Evolutionary conservation across 2,888 invertebrate genomes (phyloP).

Genomic region (Cyaniris semiargus): DNA sequence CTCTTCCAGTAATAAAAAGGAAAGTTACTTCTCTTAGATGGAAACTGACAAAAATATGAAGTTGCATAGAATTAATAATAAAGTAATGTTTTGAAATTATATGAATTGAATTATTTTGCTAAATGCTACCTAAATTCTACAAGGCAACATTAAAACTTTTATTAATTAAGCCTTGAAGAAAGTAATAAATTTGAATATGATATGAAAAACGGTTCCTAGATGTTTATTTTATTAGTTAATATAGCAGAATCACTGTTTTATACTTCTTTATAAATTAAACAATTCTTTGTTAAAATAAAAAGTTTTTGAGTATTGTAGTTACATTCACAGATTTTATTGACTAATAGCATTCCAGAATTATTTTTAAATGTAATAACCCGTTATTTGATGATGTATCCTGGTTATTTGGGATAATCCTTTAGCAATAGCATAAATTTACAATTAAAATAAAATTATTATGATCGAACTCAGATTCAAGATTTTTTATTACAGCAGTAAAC

Average conservation of each 20-base stretch:
- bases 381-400: neutral
- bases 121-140: neutral
- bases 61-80: neutral
- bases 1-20: neutral
- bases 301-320: too few species aligned
- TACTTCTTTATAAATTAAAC: neutral
- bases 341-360: neutral
- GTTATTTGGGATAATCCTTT: neutral
- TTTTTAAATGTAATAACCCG: neutral
- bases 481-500: neutral
- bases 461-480: neutral
- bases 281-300: too few species aligned
- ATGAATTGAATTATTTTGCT: neutral
- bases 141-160: slow-evolving; percentile 5
- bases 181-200: neutral
- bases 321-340: too few species aligned
- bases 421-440: neutral
- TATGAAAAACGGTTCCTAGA: neutral
- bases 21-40: neutral
- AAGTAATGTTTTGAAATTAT: neutral
- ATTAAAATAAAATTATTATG: neutral
- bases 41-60: neutral
- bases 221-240: neutral
- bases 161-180: neutral
- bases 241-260: neutral